Evolutionary conservation across 2,113 vertebrate species (phyloP).

Genomic region (Charina bottae): DNA sequence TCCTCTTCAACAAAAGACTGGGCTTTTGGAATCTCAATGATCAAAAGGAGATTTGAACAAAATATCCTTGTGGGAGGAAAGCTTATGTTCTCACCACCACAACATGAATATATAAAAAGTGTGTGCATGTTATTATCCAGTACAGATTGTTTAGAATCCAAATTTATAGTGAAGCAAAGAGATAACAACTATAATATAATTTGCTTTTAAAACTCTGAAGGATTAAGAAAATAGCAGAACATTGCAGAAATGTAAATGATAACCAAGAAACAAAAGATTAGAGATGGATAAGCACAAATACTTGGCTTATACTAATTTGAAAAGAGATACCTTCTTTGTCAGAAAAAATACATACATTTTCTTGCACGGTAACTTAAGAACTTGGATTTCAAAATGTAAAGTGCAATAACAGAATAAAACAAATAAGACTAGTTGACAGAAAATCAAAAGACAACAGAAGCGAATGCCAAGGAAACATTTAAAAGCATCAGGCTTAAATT

Average conservation of each 20-base stretch:
- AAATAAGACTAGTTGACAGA: not conserved
- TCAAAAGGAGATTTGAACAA: slow-evolving; percentile 2
- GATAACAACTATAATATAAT: not conserved
- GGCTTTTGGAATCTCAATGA: not conserved
- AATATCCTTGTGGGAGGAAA: not conserved
- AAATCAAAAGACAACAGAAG: not conserved
- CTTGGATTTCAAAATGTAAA: slow-evolving; percentile 1
- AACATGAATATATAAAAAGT: not conserved
- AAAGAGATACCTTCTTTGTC: not conserved
- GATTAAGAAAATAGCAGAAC: not conserved
- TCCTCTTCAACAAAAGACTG: not conserved
- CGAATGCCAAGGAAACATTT: not conserved
- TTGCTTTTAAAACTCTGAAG: not conserved
- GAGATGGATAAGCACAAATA: not conserved
- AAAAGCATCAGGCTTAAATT: not conserved
- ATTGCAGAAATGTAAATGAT: not conserved
- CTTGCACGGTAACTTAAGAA: not conserved
- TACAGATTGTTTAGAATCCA: not conserved
- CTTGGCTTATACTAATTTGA: not conserved
- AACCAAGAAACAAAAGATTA: not conserved
- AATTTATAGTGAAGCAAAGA: not conserved
- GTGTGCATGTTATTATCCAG: not conserved
- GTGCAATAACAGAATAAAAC: not conserved
- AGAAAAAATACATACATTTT: slow-evolving; percentile 17
- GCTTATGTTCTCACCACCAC: not conserved